These are phyloP conservation scores for Sciurus vulgaris DNA, from an alignment of 2,797 vertebrate species.

Conservation along the genomic window DNA sequence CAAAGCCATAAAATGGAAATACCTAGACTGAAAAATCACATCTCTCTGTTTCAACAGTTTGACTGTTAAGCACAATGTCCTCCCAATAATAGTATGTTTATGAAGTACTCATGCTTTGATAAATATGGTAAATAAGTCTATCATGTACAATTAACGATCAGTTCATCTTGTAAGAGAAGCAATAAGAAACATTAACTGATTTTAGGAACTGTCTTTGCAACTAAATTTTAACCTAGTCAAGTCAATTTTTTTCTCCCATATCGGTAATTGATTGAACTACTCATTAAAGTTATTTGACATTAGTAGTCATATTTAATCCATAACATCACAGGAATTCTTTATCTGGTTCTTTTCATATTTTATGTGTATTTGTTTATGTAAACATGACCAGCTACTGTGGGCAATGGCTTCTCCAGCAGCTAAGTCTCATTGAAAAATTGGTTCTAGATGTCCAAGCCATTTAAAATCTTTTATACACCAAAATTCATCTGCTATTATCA, in stretches of 20 bases:
- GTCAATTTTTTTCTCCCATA: not conserved
- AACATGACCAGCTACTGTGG: not conserved
- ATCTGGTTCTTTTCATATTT: not conserved
- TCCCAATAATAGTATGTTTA: not conserved
- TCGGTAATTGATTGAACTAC: not conserved
- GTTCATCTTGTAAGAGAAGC: not conserved
- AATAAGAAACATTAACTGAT: not conserved
- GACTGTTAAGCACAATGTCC: not conserved
- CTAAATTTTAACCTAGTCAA: not conserved
- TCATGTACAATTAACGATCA: not conserved
- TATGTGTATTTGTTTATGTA: not conserved
- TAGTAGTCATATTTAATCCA: not conserved
- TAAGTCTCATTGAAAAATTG: not conserved
- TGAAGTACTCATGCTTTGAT: not conserved
- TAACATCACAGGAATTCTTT: not conserved
- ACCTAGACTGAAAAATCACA: not conserved
- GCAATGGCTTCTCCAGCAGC: not conserved
- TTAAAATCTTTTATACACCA: conserved; percentile 17
- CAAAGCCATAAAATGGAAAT: not conserved
- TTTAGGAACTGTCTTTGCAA: not conserved
- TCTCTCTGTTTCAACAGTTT: not conserved
- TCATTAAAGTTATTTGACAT: not conserved
- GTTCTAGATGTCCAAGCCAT: not conserved
- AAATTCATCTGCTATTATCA: not conserved
- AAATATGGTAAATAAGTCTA: not conserved